These are phyloP conservation scores for Eupithecia centaureata DNA, from an alignment of 2,888 invertebrate genomes.

Conservation along the genomic window DNA sequence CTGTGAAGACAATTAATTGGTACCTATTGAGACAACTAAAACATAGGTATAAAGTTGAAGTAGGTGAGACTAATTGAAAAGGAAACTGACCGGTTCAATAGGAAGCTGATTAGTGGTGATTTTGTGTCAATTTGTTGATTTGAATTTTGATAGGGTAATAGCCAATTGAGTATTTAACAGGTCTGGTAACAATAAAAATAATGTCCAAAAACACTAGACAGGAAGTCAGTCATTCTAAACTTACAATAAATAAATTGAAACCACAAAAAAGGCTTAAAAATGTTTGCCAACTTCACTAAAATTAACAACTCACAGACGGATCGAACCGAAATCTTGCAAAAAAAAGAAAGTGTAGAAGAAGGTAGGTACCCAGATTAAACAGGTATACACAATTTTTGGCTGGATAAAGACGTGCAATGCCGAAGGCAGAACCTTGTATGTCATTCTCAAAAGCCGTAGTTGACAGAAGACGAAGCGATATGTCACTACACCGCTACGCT, in stretches of 20 bases:
- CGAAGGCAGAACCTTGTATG: neutral
- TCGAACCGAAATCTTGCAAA: neutral
- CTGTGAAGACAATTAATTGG: slow-evolving; percentile 10
- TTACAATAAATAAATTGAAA: neutral
- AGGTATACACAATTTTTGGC: no score
- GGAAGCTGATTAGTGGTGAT: slow-evolving; percentile 16
- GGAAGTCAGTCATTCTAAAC: neutral
- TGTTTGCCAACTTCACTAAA: no score
- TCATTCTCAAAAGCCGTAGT: slow-evolving; percentile 48
- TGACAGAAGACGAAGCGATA: slow-evolving; percentile 55
- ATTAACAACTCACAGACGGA: no score
- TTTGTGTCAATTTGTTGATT: slow-evolving; percentile 10
- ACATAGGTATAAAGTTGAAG: slow-evolving; percentile 1
- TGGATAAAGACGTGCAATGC: neutral
- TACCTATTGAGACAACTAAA: slow-evolving; percentile 5
- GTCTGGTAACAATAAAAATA: neutral
- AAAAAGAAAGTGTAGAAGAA: no score
- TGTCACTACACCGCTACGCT: slow-evolving; percentile 65
- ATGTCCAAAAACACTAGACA: neutral
- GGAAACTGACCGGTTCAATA: slow-evolving; percentile 17
- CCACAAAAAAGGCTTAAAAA: neutral
- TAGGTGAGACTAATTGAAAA: slow-evolving; percentile 15
- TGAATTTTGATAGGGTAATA: neutral
- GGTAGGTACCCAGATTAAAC: no score
- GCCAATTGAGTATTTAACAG: neutral